A percentile compares a stretch with the other conserved stretches of the same genome.
Conservation (phyloP, 1,140 invertebrate genomes). For the Aethina tumida region DNA sequence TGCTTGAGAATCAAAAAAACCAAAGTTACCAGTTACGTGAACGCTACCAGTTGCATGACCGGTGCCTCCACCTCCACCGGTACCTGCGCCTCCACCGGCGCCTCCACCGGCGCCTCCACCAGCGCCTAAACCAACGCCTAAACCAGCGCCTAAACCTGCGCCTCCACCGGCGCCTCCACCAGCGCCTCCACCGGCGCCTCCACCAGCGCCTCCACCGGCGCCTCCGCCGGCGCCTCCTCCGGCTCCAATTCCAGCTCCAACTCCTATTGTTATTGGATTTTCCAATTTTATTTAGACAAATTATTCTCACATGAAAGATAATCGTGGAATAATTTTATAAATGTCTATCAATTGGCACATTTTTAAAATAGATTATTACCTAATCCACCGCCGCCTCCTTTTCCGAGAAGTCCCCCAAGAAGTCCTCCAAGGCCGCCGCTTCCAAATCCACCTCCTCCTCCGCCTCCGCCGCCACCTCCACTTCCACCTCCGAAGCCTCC, state of each 20-base stretch:
- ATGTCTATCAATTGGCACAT: too few species aligned
- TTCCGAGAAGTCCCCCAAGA: constrained; percentile 7
- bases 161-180: constrained; percentile 14
- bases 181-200: constrained; percentile 3
- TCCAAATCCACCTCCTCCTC: constrained; percentile 6
- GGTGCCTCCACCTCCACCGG: constrained; percentile 12
- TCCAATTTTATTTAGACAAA: too few species aligned
- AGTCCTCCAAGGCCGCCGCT: constrained; percentile 3
- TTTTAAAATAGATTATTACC: too few species aligned
- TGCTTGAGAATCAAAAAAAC: too few species aligned
- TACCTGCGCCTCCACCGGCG: constrained; percentile 4
- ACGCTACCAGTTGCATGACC: constrained; percentile 9
- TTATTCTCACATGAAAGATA: constrained; percentile 1
- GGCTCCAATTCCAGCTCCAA: constrained; percentile 7
- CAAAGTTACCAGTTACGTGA: constrained; percentile 5
- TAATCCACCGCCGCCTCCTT: constrained; percentile 1
- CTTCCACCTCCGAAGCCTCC: too few species aligned
- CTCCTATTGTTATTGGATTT: constrained; percentile 5
- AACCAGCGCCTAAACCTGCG: constrained; percentile 6
- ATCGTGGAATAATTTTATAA: neutral
- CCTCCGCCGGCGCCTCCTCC: constrained; percentile 6
- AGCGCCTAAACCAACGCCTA: constrained; percentile 7
- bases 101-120: neutral
- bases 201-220: constrained; percentile 6
- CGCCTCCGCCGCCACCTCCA: constrained; percentile 1